A percentile compares a stretch with the other conserved stretches of the same genome.
Evolutionary conservation across 2,888 invertebrate species (phyloP).

Genomic region (Rotaria socialis): DNA sequence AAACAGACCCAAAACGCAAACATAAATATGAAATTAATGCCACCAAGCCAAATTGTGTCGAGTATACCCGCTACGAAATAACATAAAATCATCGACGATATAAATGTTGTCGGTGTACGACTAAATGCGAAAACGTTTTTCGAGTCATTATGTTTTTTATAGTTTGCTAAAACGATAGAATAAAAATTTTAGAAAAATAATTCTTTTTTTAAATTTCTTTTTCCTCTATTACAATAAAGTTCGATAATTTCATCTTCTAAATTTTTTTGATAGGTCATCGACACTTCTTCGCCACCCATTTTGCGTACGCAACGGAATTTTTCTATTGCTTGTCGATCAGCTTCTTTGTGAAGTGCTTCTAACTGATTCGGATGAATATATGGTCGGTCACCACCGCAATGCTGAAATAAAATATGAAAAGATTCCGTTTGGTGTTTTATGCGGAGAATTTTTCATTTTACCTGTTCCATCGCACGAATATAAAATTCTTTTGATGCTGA

Average conservation of each 20-base stretch:
- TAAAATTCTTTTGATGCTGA: constrained; percentile 91
- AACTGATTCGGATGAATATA: constrained; percentile 80
- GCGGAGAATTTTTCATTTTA: constrained; percentile 48
- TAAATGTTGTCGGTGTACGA: constrained; percentile 82
- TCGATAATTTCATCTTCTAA: constrained; percentile 79
- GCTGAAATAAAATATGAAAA: constrained; percentile 57
- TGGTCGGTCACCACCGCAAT: constrained; percentile 89
- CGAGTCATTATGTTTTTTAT: constrained; percentile 82
- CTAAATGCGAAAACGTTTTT: constrained; percentile 98
- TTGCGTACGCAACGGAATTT: constrained; percentile 81
- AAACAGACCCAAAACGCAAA: constrained; percentile 53
- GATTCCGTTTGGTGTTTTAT: not conserved
- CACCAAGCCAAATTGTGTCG: constrained; percentile 55
- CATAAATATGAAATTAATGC: constrained; percentile 56
- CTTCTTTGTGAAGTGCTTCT: constrained; percentile 76
- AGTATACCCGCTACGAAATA: constrained; percentile 74
- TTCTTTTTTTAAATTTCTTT: constrained; percentile 61
- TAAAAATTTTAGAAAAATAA: too few relatives aligned
- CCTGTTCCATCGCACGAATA: constrained; percentile 81
- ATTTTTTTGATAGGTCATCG: constrained; percentile 70
- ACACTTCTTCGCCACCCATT: constrained; percentile 80
- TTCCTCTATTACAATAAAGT: constrained; percentile 66
- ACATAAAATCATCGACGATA: constrained; percentile 77
- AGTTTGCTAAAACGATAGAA: not conserved
- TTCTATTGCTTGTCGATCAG: constrained; percentile 71